A percentile compares a stretch with the other conserved stretches of the same genome.
Evolutionary conservation across 2,113 vertebrate genomes (phyloP).

Genomic region (Sporophila hypoxantha): DNA sequence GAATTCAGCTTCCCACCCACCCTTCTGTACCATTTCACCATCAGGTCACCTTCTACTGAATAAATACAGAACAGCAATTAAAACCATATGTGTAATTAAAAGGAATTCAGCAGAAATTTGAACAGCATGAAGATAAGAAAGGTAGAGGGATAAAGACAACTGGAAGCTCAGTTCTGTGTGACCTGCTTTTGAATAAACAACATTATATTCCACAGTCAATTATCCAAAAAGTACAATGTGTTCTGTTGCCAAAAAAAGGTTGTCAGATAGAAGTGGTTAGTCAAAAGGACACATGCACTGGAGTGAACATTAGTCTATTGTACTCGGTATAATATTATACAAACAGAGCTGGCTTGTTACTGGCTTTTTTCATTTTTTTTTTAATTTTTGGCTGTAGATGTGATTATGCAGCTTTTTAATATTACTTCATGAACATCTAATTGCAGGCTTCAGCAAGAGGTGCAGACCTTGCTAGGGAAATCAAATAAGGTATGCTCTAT

Average conservation of each 20-base stretch:
- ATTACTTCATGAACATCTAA: constrained; percentile 69
- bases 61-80: constrained; percentile 38
- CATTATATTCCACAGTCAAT: constrained; percentile 73
- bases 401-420: constrained; percentile 59
- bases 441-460: constrained; percentile 63
- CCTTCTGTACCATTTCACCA: neutral
- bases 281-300: constrained; percentile 61
- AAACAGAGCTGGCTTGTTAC: constrained; percentile 48
- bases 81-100: constrained; percentile 34
- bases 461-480: constrained; percentile 55
- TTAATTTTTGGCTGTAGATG: constrained; percentile 20
- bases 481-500: constrained; percentile 58
- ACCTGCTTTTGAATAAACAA: constrained; percentile 78
- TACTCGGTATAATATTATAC: constrained; percentile 61
- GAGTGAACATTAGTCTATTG: constrained; percentile 68
- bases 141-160: constrained; percentile 51
- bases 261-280: constrained; percentile 65
- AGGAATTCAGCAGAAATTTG: constrained; percentile 17
- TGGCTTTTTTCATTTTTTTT: neutral
- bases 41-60: constrained; percentile 30
- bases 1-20: neutral
- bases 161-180: constrained; percentile 64
- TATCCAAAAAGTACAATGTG: constrained; percentile 76
- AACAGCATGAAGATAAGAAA: constrained; percentile 33
- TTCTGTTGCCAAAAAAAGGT: constrained; percentile 69